A percentile compares a stretch with the other conserved stretches of the same genome.
Conservation (phyloP, 2,797 vertebrate genomes). For the Sphenopsis melanotis region DNA sequence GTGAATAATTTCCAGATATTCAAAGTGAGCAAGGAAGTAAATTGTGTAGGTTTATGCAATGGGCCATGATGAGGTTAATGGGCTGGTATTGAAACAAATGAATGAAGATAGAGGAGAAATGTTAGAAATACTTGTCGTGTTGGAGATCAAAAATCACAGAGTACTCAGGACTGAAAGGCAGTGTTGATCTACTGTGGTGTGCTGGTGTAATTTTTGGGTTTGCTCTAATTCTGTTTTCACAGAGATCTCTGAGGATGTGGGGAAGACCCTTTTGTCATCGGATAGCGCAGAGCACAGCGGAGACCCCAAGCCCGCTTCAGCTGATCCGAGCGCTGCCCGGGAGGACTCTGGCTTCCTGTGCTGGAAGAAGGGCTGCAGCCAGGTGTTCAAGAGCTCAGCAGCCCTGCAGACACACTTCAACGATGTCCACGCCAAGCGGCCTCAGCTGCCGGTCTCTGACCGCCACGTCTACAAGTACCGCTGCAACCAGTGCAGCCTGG, state of each 20-base stretch:
- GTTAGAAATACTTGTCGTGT: not conserved
- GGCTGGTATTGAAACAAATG: not conserved
- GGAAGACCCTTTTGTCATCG: conserved; percentile 80
- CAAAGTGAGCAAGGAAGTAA: conserved; percentile 2
- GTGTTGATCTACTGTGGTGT: not conserved
- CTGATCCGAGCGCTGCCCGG: conserved; percentile 82
- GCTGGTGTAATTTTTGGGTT: not conserved
- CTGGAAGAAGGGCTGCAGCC: conserved; percentile 99
- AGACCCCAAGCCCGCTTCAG: conserved; percentile 79
- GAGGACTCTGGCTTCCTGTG: conserved; percentile 95
- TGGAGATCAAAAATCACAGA: not conserved
- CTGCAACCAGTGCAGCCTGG: conserved; percentile 97
- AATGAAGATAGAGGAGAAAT: not conserved
- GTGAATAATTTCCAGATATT: not conserved
- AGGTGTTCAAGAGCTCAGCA: conserved; percentile 94
- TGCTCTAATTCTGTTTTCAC: conserved; percentile 53
- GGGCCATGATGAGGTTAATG: not conserved
- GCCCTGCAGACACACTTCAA: conserved; percentile 97
- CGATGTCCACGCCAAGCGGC: conserved; percentile 94
- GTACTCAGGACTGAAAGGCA: not conserved
- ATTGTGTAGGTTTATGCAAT: conserved; percentile 24
- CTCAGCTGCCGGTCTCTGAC: conserved; percentile 95
- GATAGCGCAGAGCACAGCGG: conserved; percentile 76
- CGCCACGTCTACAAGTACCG: conserved; percentile 99
- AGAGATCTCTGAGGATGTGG: conserved; percentile 88